Evolutionary conservation across 2,113 vertebrate species (phyloP).

Genomic region (Callocephalon fimbriatum): DNA sequence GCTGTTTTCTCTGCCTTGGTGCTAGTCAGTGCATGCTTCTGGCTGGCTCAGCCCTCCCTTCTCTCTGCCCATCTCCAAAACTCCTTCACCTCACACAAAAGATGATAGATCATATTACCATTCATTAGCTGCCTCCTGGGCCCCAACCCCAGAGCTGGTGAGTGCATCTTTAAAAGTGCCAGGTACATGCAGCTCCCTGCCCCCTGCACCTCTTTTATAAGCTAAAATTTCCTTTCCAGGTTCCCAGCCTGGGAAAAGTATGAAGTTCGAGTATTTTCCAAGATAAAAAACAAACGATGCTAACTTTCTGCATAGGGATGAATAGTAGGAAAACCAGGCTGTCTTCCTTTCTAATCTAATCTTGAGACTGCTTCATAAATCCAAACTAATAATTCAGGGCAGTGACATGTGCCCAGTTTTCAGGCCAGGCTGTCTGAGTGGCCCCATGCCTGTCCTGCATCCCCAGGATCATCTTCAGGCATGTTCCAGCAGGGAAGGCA

Average conservation of each 20-base stretch:
- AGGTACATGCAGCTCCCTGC: conserved; percentile 22
- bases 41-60: conserved; percentile 34
- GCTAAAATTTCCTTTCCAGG: neutral
- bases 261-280: neutral
- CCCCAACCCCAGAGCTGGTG: neutral
- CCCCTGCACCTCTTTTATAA: neutral
- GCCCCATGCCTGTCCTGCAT: neutral
- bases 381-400: neutral
- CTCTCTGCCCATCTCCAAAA: neutral
- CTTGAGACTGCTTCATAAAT: neutral
- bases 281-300: neutral
- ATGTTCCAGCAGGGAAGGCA: neutral
- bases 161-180: conserved; percentile 20
- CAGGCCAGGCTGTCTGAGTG: neutral
- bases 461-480: neutral
- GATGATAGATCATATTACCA: conserved; percentile 38
- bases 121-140: neutral
- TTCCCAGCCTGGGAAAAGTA: neutral
- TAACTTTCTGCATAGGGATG: fast-evolving
- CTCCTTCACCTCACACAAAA: conserved; percentile 22
- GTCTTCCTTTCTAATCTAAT: neutral
- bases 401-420: fast-evolving
- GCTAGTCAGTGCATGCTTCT: conserved; percentile 58
- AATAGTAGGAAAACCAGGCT: neutral
- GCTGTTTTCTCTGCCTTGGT: conserved; percentile 48